These are phyloP conservation scores for Zoanthus sansibaricus DNA, from an alignment of 92 coral and sea anemone species.

Conservation along the genomic window DNA sequence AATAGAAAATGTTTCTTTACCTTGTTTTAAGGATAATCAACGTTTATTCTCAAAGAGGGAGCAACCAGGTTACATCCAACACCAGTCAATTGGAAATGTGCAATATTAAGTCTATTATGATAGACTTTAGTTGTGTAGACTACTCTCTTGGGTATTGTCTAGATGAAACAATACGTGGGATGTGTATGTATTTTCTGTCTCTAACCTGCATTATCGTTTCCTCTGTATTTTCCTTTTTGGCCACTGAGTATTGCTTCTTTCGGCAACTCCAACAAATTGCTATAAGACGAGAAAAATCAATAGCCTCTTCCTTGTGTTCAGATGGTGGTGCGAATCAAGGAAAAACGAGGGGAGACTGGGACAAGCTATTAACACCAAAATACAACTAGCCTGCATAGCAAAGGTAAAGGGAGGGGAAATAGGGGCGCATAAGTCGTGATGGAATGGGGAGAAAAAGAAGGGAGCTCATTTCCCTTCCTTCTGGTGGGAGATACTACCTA, in stretches of 20 bases:
- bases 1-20: background rate
- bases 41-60: background rate
- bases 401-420: too few relatives aligned
- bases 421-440: too few relatives aligned
- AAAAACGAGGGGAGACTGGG: too few relatives aligned
- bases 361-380: too few relatives aligned
- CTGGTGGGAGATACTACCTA: too few relatives aligned
- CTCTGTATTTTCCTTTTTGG: background rate
- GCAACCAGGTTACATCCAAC: background rate
- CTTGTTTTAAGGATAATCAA: background rate
- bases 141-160: too few relatives aligned
- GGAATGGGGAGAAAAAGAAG: too few relatives aligned
- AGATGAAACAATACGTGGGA: background rate
- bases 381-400: too few relatives aligned
- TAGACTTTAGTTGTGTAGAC: too few relatives aligned
- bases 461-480: too few relatives aligned
- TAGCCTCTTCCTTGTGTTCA: too few relatives aligned
- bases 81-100: background rate
- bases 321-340: too few relatives aligned
- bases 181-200: background rate
- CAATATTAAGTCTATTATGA: background rate
- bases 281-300: background rate
- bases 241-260: background rate
- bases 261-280: conserved; percentile 7
- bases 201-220: background rate